Evolutionary conservation across 1,140 invertebrate species (phyloP).

Genomic region (Drosophila nannoptera): DNA sequence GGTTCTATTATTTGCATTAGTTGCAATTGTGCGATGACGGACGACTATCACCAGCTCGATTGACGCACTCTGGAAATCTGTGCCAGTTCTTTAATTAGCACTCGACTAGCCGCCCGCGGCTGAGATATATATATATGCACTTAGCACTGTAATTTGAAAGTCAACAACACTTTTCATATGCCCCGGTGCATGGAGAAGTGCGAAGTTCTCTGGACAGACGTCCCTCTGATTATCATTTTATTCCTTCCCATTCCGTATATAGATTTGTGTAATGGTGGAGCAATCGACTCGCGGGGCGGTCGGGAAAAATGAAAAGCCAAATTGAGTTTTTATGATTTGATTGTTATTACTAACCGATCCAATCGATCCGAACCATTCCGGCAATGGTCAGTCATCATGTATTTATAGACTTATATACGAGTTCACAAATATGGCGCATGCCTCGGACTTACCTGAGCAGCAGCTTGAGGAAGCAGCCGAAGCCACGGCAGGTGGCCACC

Average conservation of each 20-base stretch:
- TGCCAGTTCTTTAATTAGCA: slow-evolving; percentile 67
- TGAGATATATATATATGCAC: neutral
- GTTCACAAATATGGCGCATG: slow-evolving; percentile 18
- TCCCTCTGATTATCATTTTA: too few species aligned
- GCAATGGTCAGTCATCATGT: neutral
- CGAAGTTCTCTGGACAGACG: neutral
- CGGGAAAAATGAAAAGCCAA: too few species aligned
- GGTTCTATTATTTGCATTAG: slow-evolving; percentile 62
- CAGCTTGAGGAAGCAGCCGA: slow-evolving; percentile 91
- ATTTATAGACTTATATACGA: neutral
- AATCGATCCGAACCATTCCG: too few species aligned
- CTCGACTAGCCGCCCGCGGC: slow-evolving; percentile 19
- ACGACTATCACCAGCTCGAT: slow-evolving; percentile 22
- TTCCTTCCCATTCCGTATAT: too few species aligned
- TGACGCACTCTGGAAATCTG: slow-evolving; percentile 15
- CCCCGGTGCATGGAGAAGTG: neutral
- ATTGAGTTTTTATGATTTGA: too few species aligned
- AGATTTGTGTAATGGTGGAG: too few species aligned
- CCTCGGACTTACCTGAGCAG: slow-evolving; percentile 88
- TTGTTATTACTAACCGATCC: too few species aligned
- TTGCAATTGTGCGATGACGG: slow-evolving; percentile 34
- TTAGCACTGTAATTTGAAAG: slow-evolving; percentile 8
- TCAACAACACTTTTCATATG: neutral
- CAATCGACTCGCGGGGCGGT: too few species aligned
- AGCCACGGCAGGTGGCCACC: slow-evolving; percentile 91